Evolutionary conservation across 2,113 vertebrate species (phyloP).

Genomic region (Anhinga rufa): DNA sequence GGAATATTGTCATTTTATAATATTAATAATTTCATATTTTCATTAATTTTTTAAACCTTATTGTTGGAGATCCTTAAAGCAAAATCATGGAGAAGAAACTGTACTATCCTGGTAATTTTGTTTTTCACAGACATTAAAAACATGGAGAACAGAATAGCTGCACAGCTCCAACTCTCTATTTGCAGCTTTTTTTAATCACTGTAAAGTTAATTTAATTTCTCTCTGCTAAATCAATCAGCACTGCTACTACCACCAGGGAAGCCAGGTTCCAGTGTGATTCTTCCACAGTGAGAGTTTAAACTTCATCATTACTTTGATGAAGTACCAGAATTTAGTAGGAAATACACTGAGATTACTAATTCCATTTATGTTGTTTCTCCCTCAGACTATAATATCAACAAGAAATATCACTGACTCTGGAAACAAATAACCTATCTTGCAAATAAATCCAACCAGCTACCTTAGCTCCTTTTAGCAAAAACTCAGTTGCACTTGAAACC

Average conservation of each 20-base stretch:
- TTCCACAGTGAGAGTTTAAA: not conserved
- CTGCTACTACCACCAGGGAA: not conserved
- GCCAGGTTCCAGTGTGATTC: not conserved
- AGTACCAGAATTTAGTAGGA: not conserved
- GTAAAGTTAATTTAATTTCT: slow-evolving; percentile 18
- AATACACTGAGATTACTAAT: not conserved
- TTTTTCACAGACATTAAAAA: not conserved
- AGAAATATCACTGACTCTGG: not conserved
- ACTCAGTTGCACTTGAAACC: not conserved
- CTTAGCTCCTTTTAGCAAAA: not conserved
- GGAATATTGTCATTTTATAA: too few relatives aligned
- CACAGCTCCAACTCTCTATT: not conserved
- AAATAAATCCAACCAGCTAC: not conserved
- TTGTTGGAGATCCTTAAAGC: not conserved
- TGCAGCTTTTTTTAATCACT: not conserved
- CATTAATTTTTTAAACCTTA: not conserved
- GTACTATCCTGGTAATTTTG: not conserved
- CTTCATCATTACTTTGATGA: not conserved
- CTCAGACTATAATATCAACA: not conserved
- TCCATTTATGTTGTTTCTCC: not conserved
- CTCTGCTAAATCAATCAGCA: slow-evolving; percentile 1
- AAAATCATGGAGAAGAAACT: not conserved
- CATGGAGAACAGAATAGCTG: not conserved
- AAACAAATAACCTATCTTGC: not conserved
- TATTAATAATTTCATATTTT: not conserved